Percentiles rank a stretch among this genome's conserved stretches.
phyloP scores from a whole-genome alignment of 1,140 invertebrate genomes.

The Halictus rubicundus region DNA sequence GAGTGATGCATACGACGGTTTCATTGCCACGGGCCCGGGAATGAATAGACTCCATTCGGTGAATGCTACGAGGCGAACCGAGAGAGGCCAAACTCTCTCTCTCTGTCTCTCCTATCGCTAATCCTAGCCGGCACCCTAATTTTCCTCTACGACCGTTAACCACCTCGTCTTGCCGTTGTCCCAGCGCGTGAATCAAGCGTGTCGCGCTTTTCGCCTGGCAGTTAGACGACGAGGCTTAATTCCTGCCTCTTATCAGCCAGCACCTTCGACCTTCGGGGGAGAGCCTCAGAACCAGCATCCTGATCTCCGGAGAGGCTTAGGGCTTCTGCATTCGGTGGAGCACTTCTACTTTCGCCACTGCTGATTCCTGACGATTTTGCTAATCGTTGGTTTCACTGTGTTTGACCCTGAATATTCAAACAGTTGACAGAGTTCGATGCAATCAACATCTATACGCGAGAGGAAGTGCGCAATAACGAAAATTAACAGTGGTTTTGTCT shows the following conservation, averaged over 20 bases:
- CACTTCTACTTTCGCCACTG: no score
- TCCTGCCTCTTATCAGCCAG: conserved; percentile 58
- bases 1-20: conserved; percentile 16
- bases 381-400: no score
- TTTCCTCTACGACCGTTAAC: conserved; percentile 59
- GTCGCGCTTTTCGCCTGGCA: conserved; percentile 36
- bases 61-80: not conserved
- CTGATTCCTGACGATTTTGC: no score
- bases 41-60: conserved; percentile 44
- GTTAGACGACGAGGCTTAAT: conserved; percentile 54
- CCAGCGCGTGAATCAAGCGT: conserved; percentile 19
- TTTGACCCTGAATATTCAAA: no score
- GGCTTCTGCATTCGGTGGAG: not conserved
- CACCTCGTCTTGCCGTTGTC: conserved; percentile 29
- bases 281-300: not conserved
- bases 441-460: no score
- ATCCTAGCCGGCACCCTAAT: conserved; percentile 55
- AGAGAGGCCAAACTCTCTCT: not conserved
- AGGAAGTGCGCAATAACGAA: no score
- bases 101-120: conserved; percentile 44
- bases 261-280: conserved; percentile 55
- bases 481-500: no score
- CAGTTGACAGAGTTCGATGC: no score
- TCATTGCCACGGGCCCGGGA: conserved; percentile 7
- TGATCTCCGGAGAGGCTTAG: not conserved